Base-by-base conservation (phyloP, 2,888 invertebrate genomes). In the Mesorhabditis spiculigera region DNA sequence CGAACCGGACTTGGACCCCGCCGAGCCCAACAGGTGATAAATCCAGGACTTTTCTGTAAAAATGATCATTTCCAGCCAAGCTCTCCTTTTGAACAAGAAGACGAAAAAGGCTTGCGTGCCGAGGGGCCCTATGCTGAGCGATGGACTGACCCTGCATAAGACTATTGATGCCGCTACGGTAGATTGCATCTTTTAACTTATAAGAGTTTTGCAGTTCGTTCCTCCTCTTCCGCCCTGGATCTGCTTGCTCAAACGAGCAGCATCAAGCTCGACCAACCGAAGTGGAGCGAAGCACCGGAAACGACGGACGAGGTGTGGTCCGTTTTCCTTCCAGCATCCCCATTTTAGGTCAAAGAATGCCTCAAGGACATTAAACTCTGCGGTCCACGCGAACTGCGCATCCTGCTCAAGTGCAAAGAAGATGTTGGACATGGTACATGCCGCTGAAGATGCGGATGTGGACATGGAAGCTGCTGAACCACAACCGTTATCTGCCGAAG, bases 291-390 rank as follows among this genome's bases (percentile, higher is more conserved):
- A 16, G 70, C 74, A n/a, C 77, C 80, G 44, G 76, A 77, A 42
- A 85, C 85, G 1, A 85, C 80, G 4, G 79, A 80, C 43, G 85
- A 85, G 71, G 79, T 79, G 5, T 50, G 61, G 10, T 43, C n/a
- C 42, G 8, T 67, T 8, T 6, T 28, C 43, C 13, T 45, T 69
- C 58, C 8, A 50, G n/a, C 58, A 13, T 50, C n/a, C n/a, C 61
- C 16, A 41, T 73, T 88, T 68, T 78, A 97, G 89, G 91, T 98
- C 73, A 90, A 91, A 74, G 93, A 94, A 87, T 96, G 94, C 84
- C 93, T 94, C 84, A 92, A 93, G 86, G 98, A 99, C 87, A 92
- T 99, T 45, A 95, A 96, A 89, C 95, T 98, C 4, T 89, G 98
- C 13, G 96, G 97, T 0, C 91, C 94, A 81, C 93, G 93, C 86